Evolutionary conservation across 2,888 invertebrate genomes (phyloP).

Genomic region (Epicampocera succincta): DNA sequence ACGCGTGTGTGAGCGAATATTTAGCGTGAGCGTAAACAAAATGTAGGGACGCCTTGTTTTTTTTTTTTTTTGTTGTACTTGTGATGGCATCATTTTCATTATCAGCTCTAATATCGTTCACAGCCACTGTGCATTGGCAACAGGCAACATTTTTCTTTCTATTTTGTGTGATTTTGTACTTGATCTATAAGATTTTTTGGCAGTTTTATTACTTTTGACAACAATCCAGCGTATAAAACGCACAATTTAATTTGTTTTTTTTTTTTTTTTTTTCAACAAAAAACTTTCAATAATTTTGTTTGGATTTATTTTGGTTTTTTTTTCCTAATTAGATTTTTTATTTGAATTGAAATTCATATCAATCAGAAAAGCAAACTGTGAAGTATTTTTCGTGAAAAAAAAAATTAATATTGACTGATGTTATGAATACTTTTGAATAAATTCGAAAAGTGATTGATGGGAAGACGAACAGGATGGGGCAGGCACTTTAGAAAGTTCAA

Average conservation of each 20-base stretch:
- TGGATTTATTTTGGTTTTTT: no score
- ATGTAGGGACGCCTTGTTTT: slow-evolving; percentile 3
- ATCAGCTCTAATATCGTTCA: not conserved
- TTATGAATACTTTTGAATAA: no score
- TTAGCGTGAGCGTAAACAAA: not conserved
- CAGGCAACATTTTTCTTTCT: not conserved
- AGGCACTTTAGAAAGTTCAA: no score
- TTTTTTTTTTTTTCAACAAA: not conserved
- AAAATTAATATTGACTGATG: no score
- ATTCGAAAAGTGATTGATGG: no score
- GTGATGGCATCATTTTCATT: slow-evolving; percentile 1
- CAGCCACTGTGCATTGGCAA: slow-evolving; percentile 1
- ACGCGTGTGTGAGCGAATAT: not conserved
- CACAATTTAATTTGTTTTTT: slow-evolving; percentile 2
- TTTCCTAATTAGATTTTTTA: no score
- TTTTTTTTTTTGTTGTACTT: not conserved
- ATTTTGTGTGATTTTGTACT: slow-evolving; percentile 4
- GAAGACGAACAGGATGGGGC: no score
- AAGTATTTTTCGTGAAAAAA: no score
- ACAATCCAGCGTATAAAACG: slow-evolving; percentile 20
- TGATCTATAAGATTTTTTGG: slow-evolving; percentile 49
- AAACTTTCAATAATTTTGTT: no score
- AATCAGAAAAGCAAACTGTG: no score
- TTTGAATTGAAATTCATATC: no score
- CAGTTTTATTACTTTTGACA: slow-evolving; percentile 63